phyloP scores from a whole-genome alignment of 2,888 invertebrate genomes.

The Electrophaes corylata region DNA sequence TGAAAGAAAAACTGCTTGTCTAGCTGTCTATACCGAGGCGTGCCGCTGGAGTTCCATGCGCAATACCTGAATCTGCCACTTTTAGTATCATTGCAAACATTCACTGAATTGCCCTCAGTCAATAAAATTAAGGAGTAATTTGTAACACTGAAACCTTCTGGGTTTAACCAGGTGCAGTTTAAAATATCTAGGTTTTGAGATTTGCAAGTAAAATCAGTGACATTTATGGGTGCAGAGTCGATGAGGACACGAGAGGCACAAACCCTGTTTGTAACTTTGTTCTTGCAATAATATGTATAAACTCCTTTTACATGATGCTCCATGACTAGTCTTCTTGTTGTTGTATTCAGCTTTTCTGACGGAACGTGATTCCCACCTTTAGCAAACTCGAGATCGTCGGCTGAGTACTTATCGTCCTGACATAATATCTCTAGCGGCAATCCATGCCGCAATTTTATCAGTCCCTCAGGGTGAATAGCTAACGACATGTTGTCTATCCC shows the following conservation, averaged over 20 bases:
- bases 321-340: constrained; percentile 85
- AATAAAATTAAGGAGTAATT: constrained; percentile 60
- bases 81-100: constrained; percentile 49
- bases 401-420: constrained; percentile 75
- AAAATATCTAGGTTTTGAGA: constrained; percentile 89
- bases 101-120: constrained; percentile 49
- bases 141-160: constrained; percentile 66
- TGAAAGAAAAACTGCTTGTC: constrained; percentile 81
- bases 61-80: constrained; percentile 52
- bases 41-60: constrained; percentile 60
- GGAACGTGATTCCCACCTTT: constrained; percentile 44
- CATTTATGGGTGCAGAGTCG: constrained; percentile 85
- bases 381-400: constrained; percentile 75
- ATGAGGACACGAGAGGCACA: constrained; percentile 65
- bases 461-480: constrained; percentile 81
- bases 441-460: constrained; percentile 84
- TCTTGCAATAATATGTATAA: constrained; percentile 82
- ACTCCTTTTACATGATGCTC: constrained; percentile 80
- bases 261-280: constrained; percentile 55
- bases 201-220: constrained; percentile 89
- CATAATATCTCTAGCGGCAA: constrained; percentile 86
- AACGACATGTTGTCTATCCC: constrained; percentile 59
- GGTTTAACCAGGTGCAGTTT: constrained; percentile 89
- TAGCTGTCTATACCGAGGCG: constrained; percentile 74
- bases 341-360: constrained; percentile 84